A percentile compares a stretch with the other conserved stretches of the same genome.
phyloP scores from a whole-genome alignment of 2,113 vertebrate species.

The Arenaria interpres region DNA sequence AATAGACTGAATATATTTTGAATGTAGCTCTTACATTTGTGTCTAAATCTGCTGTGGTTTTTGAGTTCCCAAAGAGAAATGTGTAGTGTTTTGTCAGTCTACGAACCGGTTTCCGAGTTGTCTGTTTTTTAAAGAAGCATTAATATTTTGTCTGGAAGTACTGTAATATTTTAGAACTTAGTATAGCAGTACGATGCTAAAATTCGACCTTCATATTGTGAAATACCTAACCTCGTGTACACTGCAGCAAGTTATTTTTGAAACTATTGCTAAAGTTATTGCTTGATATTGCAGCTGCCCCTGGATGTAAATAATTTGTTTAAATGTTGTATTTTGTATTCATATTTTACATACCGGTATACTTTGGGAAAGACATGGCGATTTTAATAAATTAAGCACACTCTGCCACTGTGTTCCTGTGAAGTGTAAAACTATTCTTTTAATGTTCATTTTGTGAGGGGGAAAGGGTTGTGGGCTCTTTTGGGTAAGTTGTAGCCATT shows the following conservation, averaged over 20 bases:
- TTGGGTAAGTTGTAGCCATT: not conserved
- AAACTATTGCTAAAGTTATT: slow-evolving; percentile 52
- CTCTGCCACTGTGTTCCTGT: slow-evolving; percentile 47
- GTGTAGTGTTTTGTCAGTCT: slow-evolving; percentile 13
- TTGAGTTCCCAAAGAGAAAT: slow-evolving; percentile 26
- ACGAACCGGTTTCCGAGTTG: not conserved
- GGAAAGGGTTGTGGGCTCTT: not conserved
- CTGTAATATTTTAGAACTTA: slow-evolving; percentile 49
- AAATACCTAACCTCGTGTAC: slow-evolving; percentile 30
- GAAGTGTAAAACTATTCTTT: slow-evolving; percentile 41
- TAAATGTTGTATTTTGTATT: slow-evolving; percentile 77
- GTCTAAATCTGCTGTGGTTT: slow-evolving; percentile 39
- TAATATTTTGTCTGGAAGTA: slow-evolving; percentile 54
- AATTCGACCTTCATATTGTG: slow-evolving; percentile 26
- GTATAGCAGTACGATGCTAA: slow-evolving; percentile 1
- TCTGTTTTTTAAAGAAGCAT: slow-evolving; percentile 14
- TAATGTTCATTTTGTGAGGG: accelerated
- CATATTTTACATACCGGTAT: slow-evolving; percentile 52
- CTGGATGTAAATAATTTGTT: slow-evolving; percentile 71
- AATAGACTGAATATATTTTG: slow-evolving; percentile 30
- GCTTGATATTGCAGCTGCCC: slow-evolving; percentile 53
- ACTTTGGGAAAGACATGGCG: slow-evolving; percentile 63
- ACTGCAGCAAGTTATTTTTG: slow-evolving; percentile 60
- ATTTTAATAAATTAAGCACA: slow-evolving; percentile 68
- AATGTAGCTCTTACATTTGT: slow-evolving; percentile 6